Evolutionary conservation across 2,888 invertebrate species (phyloP).

Genomic region (Leptinotarsa peninsularis): DNA sequence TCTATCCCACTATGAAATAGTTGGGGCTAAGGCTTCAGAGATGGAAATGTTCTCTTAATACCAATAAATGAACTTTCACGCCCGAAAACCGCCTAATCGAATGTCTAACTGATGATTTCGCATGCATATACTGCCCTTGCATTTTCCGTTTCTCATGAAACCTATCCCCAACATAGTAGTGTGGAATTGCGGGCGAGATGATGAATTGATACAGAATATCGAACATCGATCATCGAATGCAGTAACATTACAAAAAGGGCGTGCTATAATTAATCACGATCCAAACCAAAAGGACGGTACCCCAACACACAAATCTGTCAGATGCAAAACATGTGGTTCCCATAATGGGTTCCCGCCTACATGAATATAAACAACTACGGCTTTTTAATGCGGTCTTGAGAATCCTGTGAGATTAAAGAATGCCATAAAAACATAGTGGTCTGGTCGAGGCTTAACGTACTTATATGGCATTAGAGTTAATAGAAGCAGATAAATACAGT

Average conservation of each 20-base stretch:
- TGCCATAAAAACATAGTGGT: conserved; percentile 50
- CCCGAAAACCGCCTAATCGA: background rate
- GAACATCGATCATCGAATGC: conserved; percentile 49
- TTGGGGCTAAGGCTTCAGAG: too few relatives aligned
- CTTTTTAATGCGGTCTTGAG: conserved; percentile 51
- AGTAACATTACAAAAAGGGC: conserved; percentile 46
- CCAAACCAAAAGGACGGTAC: conserved; percentile 40
- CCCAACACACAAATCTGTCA: conserved; percentile 56
- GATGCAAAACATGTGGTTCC: conserved; percentile 58
- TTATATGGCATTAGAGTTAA: conserved; percentile 55
- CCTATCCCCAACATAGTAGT: conserved; percentile 2
- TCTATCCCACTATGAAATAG: too few relatives aligned
- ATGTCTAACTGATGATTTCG: background rate
- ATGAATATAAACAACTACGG: conserved; percentile 50
- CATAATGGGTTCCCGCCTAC: conserved; percentile 57
- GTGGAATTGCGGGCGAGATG: conserved; percentile 31
- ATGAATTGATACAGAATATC: conserved; percentile 54
- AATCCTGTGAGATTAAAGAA: conserved; percentile 51
- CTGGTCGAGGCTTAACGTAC: conserved; percentile 50
- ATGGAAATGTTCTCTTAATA: too few relatives aligned
- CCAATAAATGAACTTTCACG: background rate
- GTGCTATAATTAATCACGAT: conserved; percentile 48
- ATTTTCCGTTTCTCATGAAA: background rate
- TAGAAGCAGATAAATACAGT: conserved; percentile 51
- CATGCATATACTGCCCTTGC: background rate